Evolutionary conservation across 2,113 vertebrate genomes (phyloP).

Genomic region (Labrus mixtus): DNA sequence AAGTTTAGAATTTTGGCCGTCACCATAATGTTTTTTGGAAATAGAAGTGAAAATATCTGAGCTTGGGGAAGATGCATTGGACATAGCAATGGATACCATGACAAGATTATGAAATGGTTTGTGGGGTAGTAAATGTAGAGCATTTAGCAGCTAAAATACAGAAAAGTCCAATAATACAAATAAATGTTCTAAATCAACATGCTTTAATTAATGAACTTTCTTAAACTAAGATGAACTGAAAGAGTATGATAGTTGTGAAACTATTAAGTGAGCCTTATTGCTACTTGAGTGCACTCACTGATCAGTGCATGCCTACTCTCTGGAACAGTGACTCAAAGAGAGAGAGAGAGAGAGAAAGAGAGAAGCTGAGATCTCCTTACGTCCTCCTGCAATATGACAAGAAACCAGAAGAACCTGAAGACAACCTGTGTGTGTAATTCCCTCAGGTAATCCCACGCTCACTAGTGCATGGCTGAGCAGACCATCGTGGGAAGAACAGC

Average conservation of each 20-base stretch:
- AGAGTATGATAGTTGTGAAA: slow-evolving; percentile 26
- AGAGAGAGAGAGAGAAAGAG: background rate
- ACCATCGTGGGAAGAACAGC: slow-evolving; percentile 33
- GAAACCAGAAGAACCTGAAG: slow-evolving; percentile 30
- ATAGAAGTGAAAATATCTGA: no score
- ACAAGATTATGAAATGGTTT: no score
- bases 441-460: slow-evolving; percentile 71
- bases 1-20: no score
- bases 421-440: slow-evolving; percentile 60
- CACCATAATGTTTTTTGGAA: no score
- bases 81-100: no score
- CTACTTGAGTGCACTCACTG: slow-evolving; percentile 43
- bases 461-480: slow-evolving; percentile 52
- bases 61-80: no score
- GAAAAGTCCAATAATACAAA: background rate
- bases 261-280: slow-evolving; percentile 21
- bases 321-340: slow-evolving; percentile 66
- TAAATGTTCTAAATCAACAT: background rate
- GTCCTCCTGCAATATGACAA: slow-evolving; percentile 42
- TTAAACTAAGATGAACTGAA: background rate
- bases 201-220: slow-evolving; percentile 5
- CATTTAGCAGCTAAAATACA: background rate
- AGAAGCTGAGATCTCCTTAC: slow-evolving; percentile 51
- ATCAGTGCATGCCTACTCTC: slow-evolving; percentile 62
- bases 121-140: background rate